phyloP scores from a whole-genome alignment of 2,888 invertebrate species.

The Neocrepidodera transversa region DNA sequence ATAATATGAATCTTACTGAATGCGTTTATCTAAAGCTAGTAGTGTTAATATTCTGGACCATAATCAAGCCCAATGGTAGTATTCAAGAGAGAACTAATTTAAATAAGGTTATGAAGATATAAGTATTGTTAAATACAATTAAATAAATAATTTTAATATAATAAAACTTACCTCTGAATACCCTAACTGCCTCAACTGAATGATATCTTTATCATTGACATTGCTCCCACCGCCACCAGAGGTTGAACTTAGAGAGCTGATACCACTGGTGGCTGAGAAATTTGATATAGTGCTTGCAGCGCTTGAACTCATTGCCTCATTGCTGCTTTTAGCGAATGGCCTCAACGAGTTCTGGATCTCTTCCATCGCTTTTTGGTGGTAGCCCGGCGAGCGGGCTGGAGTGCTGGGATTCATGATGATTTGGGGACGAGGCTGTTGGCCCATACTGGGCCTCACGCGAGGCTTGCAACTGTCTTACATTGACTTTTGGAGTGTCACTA shows the following conservation, averaged over 20 bases:
- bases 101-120: no score
- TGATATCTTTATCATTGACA: conserved; percentile 69
- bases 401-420: conserved; percentile 72
- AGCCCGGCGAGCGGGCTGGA: conserved; percentile 70
- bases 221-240: conserved; percentile 60
- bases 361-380: conserved; percentile 86
- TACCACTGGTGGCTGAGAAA: conserved; percentile 68
- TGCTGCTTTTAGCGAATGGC: conserved; percentile 76
- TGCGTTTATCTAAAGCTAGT: no score
- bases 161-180: conserved; percentile 79
- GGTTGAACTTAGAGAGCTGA: conserved; percentile 67
- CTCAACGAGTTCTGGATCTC: conserved; percentile 84
- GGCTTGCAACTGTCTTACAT: conserved; percentile 19
- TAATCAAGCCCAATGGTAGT: no score
- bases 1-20: no score
- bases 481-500: neutral
- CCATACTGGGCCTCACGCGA: conserved; percentile 62
- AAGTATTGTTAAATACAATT: no score
- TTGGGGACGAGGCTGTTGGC: conserved; percentile 62
- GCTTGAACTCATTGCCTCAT: conserved; percentile 70
- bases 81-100: no score
- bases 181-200: conserved; percentile 74
- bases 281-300: conserved; percentile 78
- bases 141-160: no score
- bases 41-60: no score